Evolutionary conservation across 2,888 invertebrate genomes (phyloP).

Genomic region (Andricus quercusramuli): DNA sequence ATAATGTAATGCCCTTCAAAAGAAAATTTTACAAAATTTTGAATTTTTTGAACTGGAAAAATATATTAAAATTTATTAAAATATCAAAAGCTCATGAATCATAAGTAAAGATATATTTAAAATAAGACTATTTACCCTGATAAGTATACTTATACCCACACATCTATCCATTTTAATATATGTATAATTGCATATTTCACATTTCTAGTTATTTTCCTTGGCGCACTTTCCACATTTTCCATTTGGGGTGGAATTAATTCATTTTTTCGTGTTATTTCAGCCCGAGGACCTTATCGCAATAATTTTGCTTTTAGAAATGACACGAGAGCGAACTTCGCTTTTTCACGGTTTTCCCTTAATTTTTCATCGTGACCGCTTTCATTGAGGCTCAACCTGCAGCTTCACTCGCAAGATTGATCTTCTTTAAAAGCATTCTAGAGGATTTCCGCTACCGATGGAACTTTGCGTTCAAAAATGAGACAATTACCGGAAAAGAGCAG

Average conservation of each 20-base stretch:
- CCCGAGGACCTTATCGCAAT: neutral
- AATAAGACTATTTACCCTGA: neutral
- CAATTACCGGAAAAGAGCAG: conserved; percentile 5
- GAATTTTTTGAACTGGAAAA: no score
- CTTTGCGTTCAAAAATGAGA: conserved; percentile 12
- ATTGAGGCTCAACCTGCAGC: neutral
- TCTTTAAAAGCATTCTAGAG: conserved; percentile 24
- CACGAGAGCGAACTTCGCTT: conserved; percentile 10
- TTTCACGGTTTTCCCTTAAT: conserved; percentile 10
- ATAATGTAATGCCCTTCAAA: no score
- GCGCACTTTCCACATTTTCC: neutral
- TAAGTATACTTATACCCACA: no score
- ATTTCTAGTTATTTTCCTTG: neutral
- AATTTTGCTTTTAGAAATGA: neutral
- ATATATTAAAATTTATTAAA: neutral
- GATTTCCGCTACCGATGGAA: neutral
- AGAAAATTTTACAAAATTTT: no score
- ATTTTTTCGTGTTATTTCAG: neutral
- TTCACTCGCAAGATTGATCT: conserved; percentile 16
- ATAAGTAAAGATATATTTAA: neutral
- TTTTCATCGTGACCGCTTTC: conserved; percentile 30
- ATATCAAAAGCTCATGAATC: neutral
- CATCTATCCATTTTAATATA: neutral
- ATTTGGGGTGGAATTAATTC: neutral
- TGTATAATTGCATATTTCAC: no score